These are phyloP conservation scores for Drosophila merina DNA, from an alignment of 2,888 invertebrate genomes.

Conservation along the genomic window DNA sequence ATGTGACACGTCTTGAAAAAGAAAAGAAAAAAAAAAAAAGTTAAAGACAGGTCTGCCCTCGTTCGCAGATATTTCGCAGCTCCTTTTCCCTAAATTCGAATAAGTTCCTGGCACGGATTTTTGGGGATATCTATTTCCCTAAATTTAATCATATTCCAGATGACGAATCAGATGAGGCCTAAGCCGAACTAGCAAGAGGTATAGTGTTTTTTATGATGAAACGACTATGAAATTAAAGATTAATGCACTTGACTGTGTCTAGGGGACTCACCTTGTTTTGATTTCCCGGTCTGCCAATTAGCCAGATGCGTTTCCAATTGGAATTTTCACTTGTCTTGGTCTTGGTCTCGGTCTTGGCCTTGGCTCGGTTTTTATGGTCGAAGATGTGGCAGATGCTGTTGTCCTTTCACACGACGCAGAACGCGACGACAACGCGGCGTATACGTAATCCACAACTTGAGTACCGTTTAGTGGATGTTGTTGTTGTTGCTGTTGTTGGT, in stretches of 20 bases:
- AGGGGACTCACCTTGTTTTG: conserved; percentile 51
- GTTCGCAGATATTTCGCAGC: too few species aligned
- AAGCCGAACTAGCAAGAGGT: not conserved
- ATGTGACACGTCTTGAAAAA: too few species aligned
- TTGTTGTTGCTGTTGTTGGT: conserved; percentile 15
- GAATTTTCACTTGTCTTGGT: conserved; percentile 62
- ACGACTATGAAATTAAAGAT: conserved; percentile 1
- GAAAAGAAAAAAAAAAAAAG: too few species aligned
- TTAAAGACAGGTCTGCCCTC: too few species aligned
- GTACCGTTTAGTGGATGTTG: conserved; percentile 44
- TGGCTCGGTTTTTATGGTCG: conserved; percentile 5
- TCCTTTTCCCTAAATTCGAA: too few species aligned
- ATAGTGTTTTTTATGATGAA: not conserved
- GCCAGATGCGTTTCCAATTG: conserved; percentile 60
- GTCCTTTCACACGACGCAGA: conserved; percentile 38
- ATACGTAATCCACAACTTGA: conserved; percentile 49
- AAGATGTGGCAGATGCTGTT: conserved; percentile 17
- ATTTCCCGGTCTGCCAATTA: conserved; percentile 57
- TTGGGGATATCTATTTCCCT: too few species aligned
- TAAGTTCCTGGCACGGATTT: too few species aligned
- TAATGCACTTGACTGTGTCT: conserved; percentile 1
- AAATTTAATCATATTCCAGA: too few species aligned
- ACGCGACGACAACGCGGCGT: conserved; percentile 23
- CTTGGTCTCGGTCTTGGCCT: conserved; percentile 31
- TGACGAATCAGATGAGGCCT: too few species aligned